These are phyloP conservation scores for Brachionus koreanus DNA, from an alignment of 1,140 invertebrate genomes.

Conservation along the genomic window DNA sequence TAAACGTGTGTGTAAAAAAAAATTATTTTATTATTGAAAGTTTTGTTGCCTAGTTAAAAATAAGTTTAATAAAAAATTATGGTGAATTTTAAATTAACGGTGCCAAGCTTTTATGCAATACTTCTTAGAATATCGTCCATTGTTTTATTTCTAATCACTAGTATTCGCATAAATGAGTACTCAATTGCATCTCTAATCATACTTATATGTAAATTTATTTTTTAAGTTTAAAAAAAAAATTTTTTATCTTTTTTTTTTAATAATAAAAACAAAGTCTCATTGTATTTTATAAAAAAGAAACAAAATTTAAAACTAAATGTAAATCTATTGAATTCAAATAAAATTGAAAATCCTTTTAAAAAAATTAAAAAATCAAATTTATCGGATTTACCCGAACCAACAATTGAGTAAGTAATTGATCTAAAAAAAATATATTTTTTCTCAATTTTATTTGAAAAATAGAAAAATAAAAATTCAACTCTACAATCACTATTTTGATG, in stretches of 20 bases:
- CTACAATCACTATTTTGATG: neutral
- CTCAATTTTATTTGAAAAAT: neutral
- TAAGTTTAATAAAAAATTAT: neutral
- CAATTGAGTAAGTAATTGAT: neutral
- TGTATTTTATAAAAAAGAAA: slow-evolving; percentile 15
- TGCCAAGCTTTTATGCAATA: neutral
- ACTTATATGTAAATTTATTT: neutral
- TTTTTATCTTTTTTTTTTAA: neutral
- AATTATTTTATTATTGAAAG: neutral
- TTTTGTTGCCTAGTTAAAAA: neutral
- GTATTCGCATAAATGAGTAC: neutral
- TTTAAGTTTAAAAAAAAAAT: neutral
- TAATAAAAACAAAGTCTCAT: neutral
- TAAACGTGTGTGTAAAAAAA: neutral
- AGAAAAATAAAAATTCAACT: slow-evolving; percentile 35
- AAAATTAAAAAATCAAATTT: neutral
- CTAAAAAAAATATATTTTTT: neutral
- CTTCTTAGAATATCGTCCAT: neutral
- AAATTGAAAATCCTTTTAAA: neutral
- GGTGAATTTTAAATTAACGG: neutral
- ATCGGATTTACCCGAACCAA: neutral
- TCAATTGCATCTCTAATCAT: neutral
- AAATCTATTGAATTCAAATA: neutral
- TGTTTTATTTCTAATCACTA: neutral
- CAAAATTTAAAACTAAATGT: neutral